Evolutionary conservation across 2,113 vertebrate species (phyloP), one percentile per base, ranked within the genome.

Genomic region (Leucopsar rothschildi): DNA sequence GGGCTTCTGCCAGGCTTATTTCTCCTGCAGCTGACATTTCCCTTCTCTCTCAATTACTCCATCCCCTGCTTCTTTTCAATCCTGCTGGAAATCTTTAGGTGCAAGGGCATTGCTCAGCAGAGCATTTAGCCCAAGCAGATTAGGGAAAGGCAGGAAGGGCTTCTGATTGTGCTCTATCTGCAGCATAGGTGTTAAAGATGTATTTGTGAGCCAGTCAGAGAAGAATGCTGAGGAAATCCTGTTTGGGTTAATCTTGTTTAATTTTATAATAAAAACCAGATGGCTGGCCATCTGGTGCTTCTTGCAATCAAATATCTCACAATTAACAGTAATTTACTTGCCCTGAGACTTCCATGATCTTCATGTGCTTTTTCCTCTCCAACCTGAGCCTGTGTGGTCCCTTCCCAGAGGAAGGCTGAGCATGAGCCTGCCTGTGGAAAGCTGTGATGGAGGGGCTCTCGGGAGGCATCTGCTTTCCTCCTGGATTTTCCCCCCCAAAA

Each of bases 281-380:
- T 96, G 96, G 89, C 80, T 15, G 47, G 89, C 91, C 96, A 96
- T 96, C 96, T 97, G 97, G 80, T 75, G 89, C 92, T 95, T 95
- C 96, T 95, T 96, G 93, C 91, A 97, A 96, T 96, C 96, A 97
- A 97, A 97, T 94, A 92, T 93, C 95, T 95, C 75, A 86, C 91
- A 97, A 96, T 96, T 96, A 96, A 86, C 84, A 90, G 91, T 88
- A 90, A 97, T 97, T 97, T 96, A 86, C 96, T 95, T 97, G 94
- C 94, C 91, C 73, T 78, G 88, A 94, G 94, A 94, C 89, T 92
- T 96, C 82, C 82, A 90, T n/a, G 77, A 85, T 88, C 73, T 78
- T 90, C 16, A 4, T 50, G 66, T n/a, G 78, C 4, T 1, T 23
- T 65, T 49, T 12, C 25, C n/a, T 33, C 45, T 90, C 91, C 71